These are phyloP conservation scores for Daktulosphaira vitifoliae DNA, from an alignment of 1,140 invertebrate genomes.

Conservation along the genomic window DNA sequence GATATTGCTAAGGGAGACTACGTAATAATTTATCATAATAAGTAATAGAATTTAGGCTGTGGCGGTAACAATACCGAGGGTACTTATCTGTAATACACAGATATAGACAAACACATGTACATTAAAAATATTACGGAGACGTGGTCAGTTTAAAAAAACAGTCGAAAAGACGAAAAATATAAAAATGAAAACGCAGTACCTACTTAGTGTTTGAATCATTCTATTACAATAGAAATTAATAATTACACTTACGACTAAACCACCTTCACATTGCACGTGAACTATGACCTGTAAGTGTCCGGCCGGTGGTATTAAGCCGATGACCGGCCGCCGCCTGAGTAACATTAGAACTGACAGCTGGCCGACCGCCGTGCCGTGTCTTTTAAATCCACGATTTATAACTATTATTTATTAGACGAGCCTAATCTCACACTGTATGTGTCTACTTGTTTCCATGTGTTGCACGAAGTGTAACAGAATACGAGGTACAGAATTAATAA, in stretches of 20 bases:
- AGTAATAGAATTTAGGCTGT: too few relatives aligned
- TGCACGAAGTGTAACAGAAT: slow-evolving; percentile 1
- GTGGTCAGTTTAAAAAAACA: background rate
- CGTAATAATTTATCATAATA: too few relatives aligned
- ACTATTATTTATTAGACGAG: slow-evolving; percentile 29
- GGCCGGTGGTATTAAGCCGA: background rate
- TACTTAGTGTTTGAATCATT: too few relatives aligned
- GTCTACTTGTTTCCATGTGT: too few relatives aligned
- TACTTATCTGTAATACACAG: too few relatives aligned
- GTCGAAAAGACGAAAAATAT: too few relatives aligned
- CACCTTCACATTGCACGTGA: background rate
- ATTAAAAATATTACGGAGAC: slow-evolving; percentile 13
- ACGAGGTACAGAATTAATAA: slow-evolving; percentile 17
- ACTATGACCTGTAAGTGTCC: background rate
- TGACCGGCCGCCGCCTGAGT: background rate
- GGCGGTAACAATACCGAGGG: too few relatives aligned
- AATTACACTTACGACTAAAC: too few relatives aligned
- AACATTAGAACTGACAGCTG: slow-evolving; percentile 22
- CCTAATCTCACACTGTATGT: background rate
- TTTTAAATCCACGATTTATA: slow-evolving; percentile 30
- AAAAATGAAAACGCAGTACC: too few relatives aligned
- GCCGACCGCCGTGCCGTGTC: background rate
- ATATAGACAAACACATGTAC: too few relatives aligned
- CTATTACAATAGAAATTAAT: too few relatives aligned
- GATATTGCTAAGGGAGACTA: too few relatives aligned